phyloP scores from a whole-genome alignment of 2,797 vertebrate genomes.

The Tokudaia muenninki region DNA sequence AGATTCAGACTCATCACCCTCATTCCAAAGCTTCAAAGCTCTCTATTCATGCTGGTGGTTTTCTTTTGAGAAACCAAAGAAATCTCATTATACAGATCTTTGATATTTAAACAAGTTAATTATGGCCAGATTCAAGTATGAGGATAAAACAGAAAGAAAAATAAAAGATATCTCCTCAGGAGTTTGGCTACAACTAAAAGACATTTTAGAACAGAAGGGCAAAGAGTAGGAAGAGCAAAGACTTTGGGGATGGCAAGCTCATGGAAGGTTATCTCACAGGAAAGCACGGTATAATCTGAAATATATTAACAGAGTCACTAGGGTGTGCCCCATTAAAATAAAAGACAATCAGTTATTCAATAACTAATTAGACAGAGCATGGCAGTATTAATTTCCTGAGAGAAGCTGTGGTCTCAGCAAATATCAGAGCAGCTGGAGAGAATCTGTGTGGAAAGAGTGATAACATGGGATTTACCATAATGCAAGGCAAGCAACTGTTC shows the following conservation, averaged over 20 bases:
- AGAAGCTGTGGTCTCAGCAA: constrained; percentile 38
- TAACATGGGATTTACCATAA: not conserved
- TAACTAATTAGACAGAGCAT: constrained; percentile 56
- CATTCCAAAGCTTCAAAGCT: constrained; percentile 43
- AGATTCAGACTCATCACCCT: not conserved
- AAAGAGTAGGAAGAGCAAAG: constrained; percentile 24
- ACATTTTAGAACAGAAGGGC: not conserved
- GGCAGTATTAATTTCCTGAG: constrained; percentile 56
- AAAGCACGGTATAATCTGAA: constrained; percentile 67
- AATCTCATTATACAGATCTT: not conserved
- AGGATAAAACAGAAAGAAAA: constrained; percentile 37
- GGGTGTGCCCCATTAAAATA: constrained; percentile 11
- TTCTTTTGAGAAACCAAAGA: constrained; percentile 61
- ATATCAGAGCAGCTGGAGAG: constrained; percentile 57
- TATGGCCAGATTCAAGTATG: constrained; percentile 47
- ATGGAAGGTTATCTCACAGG: not conserved
- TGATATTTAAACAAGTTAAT: constrained; percentile 49
- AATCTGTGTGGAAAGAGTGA: constrained; percentile 5
- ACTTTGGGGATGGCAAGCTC: not conserved
- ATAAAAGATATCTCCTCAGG: not conserved
- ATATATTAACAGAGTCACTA: constrained; percentile 51
- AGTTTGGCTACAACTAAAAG: constrained; percentile 52
- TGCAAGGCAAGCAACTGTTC: constrained; percentile 50
- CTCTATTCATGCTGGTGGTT: constrained; percentile 25
- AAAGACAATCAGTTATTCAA: constrained; percentile 57